Evolutionary conservation across 2,113 vertebrate species (phyloP).

Genomic region (Lophotis ruficrista): DNA sequence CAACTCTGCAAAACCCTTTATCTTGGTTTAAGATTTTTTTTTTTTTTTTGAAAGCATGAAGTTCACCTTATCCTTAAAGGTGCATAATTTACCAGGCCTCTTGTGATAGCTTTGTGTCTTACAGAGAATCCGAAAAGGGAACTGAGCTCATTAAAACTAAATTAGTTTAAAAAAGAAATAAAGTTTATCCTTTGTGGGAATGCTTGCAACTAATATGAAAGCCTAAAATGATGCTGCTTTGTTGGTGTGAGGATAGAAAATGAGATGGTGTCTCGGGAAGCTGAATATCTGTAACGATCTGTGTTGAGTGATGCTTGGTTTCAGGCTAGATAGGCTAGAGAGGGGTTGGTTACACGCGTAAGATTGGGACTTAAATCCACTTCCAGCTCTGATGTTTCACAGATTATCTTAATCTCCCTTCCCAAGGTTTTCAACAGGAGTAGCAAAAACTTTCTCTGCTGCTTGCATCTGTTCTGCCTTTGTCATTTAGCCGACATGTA

Average conservation of each 20-base stretch:
- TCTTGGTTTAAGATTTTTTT: neutral
- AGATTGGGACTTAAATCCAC: neutral
- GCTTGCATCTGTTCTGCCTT: neutral
- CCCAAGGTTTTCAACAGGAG: neutral
- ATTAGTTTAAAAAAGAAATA: neutral
- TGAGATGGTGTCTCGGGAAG: neutral
- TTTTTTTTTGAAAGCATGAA: neutral
- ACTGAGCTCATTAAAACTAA: slow-evolving; percentile 31
- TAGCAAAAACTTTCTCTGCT: neutral
- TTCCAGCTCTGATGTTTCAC: neutral
- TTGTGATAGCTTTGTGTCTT: neutral
- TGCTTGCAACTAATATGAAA: neutral
- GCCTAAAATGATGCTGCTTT: neutral
- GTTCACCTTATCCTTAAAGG: slow-evolving; percentile 37
- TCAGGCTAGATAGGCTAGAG: neutral
- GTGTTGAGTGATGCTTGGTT: neutral
- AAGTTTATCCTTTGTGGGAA: neutral
- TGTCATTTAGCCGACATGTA: neutral
- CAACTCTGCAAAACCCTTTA: neutral
- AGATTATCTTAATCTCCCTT: neutral
- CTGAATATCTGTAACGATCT: neutral
- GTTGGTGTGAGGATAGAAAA: neutral
- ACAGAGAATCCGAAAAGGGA: neutral
- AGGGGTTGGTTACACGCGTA: rapidly evolving
- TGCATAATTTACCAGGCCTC: slow-evolving; percentile 17